Percentiles rank a stretch among this genome's conserved stretches.
phyloP scores from a whole-genome alignment of 2,888 invertebrate genomes.

The Acronicta alni region DNA sequence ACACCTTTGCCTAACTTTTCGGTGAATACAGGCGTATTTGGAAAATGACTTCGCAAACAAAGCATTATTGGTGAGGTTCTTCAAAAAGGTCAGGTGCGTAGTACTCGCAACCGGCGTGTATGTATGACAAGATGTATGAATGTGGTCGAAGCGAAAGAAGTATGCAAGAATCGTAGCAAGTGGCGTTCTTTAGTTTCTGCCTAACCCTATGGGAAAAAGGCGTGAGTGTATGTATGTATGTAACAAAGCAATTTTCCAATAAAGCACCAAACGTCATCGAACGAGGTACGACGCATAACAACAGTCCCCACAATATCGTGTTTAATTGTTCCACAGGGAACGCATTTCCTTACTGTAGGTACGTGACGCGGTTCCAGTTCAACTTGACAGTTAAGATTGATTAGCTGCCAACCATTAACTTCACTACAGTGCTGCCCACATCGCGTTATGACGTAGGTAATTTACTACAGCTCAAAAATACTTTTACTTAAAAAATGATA shows the following conservation, averaged over 20 bases:
- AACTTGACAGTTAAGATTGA: conserved; percentile 48
- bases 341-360: conserved; percentile 14
- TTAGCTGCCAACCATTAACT: conserved; percentile 40
- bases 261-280: not conserved
- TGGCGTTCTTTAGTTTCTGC: too few relatives aligned
- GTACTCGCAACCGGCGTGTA: too few relatives aligned
- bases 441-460: conserved; percentile 19
- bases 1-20: too few relatives aligned
- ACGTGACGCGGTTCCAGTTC: conserved; percentile 29
- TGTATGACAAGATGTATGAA: too few relatives aligned
- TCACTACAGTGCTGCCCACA: conserved; percentile 10
- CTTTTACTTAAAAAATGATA: conserved; percentile 19
- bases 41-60: too few relatives aligned
- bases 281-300: not conserved
- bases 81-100: too few relatives aligned
- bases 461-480: not conserved
- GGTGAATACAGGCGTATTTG: too few relatives aligned
- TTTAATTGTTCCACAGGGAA: conserved; percentile 22
- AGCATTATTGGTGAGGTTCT: too few relatives aligned
- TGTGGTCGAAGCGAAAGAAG: too few relatives aligned
- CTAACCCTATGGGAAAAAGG: too few relatives aligned
- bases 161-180: too few relatives aligned
- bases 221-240: too few relatives aligned
- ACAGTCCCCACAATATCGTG: conserved; percentile 10
- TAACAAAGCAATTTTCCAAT: not conserved